These are phyloP conservation scores for Alca torda DNA, from an alignment of 2,797 vertebrate species.

Conservation along the genomic window DNA sequence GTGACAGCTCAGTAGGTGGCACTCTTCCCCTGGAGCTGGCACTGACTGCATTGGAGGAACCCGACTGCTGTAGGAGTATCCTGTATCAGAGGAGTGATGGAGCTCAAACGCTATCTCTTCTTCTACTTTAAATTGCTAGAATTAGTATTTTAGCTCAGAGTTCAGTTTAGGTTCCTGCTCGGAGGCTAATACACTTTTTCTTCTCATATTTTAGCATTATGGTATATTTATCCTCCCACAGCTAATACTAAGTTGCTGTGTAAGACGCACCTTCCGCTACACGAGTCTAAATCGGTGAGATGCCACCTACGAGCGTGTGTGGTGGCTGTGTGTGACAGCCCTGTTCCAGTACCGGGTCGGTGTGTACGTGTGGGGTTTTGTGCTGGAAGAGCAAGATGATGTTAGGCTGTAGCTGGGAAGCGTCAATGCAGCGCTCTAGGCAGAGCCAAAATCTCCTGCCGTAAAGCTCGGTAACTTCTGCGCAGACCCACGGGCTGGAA, in stretches of 20 bases:
- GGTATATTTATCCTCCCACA: not conserved
- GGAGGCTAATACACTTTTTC: not conserved
- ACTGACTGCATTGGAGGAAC: not conserved
- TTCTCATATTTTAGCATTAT: not conserved
- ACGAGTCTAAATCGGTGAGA: not conserved
- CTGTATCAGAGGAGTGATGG: not conserved
- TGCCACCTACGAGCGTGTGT: not conserved
- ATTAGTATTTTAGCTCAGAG: not conserved
- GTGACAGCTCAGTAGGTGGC: conserved; percentile 55
- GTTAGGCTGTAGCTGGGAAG: not conserved
- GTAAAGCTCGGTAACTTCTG: fast-evolving
- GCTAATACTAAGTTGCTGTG: not conserved
- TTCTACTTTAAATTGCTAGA: not conserved
- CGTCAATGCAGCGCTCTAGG: fast-evolving
- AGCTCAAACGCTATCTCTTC: not conserved
- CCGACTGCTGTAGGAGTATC: not conserved
- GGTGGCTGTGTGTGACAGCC: not conserved
- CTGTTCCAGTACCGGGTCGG: not conserved
- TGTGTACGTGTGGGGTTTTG: not conserved
- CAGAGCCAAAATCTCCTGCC: not conserved
- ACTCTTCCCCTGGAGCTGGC: conserved; percentile 37
- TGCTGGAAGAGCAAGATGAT: not conserved
- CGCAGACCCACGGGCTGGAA: not conserved
- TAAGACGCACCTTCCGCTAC: not conserved
- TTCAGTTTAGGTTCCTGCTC: not conserved